Conservation (phyloP, 2,797 vertebrate genomes). For the Brachyalestes nurse region DNA sequence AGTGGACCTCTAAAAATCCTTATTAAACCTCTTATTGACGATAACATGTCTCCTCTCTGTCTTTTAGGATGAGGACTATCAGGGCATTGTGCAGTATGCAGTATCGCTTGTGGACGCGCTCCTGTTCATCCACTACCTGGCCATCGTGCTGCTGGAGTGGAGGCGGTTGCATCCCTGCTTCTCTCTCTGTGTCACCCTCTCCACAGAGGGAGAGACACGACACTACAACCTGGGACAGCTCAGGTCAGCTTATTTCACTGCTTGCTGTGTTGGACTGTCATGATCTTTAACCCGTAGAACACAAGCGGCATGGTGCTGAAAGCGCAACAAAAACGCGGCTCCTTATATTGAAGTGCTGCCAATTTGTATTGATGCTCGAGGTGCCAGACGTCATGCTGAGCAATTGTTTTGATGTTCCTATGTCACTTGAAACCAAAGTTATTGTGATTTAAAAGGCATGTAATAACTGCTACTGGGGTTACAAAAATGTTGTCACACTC, state of each 20-base stretch:
- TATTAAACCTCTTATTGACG: neutral
- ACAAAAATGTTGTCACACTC: too few species aligned
- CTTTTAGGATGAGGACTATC: slow-evolving; percentile 87
- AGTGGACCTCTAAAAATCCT: neutral
- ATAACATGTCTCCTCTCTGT: slow-evolving; percentile 14
- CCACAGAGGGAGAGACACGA: slow-evolving; percentile 87
- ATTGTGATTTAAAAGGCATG: too few species aligned
- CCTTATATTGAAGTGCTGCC: too few species aligned
- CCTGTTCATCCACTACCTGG: slow-evolving; percentile 95
- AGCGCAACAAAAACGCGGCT: too few species aligned
- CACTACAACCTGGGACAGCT: slow-evolving; percentile 92
- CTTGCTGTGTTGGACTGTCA: too few species aligned
- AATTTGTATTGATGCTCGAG: too few species aligned
- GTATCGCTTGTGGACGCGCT: slow-evolving; percentile 94
- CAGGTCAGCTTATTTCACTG: slow-evolving; percentile 73
- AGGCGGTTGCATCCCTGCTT: slow-evolving; percentile 90
- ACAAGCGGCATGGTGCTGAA: too few species aligned
- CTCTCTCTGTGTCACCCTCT: slow-evolving; percentile 87
- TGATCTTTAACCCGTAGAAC: too few species aligned
- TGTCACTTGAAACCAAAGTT: too few species aligned
- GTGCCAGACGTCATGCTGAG: too few species aligned
- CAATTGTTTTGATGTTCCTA: too few species aligned
- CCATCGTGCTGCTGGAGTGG: slow-evolving; percentile 91
- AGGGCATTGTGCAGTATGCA: slow-evolving; percentile 92
- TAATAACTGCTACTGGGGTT: too few species aligned